Evolutionary conservation across 2,797 vertebrate genomes (phyloP), one percentile per base, ranked within the genome.

Genomic region (Nannoperca obscura): DNA sequence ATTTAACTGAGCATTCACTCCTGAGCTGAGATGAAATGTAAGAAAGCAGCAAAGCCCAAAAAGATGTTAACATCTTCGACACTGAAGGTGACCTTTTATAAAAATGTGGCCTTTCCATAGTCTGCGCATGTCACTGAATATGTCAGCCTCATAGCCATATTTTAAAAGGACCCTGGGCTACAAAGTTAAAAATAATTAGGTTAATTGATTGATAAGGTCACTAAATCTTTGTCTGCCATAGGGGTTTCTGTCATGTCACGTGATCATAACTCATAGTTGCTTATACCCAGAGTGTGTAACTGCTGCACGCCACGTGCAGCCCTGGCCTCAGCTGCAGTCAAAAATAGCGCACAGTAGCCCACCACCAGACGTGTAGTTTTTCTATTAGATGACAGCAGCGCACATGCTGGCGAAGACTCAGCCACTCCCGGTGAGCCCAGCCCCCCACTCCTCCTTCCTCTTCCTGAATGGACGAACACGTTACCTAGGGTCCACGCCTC

Each of bases 401-500:
- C 92, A 88, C 89, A 87, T 81, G 87, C 83, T 67, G 58, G 53
- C 9, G 14, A 15, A 24, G 76, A 9, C 66, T 77, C 76, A 79
- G 84, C 88, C 87, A 83, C 50, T 87, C 82, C 86, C 65, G 3
- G 36, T 5, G 60, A 27, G 38, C 72, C 78, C 74, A 14, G 58
- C 72, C 60, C 70, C 34, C 65, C 57, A 44, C 61, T 52, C 52
- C 71, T 34, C 68, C 66, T 38, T 42, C 59, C 63, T 76, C 86
- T 80, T 80, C 74, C 86, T 85, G 86, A 75, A 72, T 81, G 82
- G 78, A 81, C 79, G 58, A 61, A 15, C 79, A 63, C 68, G 44
- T 74, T 66, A 8, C 67, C 47, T 75, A 8, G 53, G 71, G 72
- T 82, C 36, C 91, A 91, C 93, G 88, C 92, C 93, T 82, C 73